Evolutionary conservation across 2,888 invertebrate species (phyloP).

Genomic region (Encarsia formosa): DNA sequence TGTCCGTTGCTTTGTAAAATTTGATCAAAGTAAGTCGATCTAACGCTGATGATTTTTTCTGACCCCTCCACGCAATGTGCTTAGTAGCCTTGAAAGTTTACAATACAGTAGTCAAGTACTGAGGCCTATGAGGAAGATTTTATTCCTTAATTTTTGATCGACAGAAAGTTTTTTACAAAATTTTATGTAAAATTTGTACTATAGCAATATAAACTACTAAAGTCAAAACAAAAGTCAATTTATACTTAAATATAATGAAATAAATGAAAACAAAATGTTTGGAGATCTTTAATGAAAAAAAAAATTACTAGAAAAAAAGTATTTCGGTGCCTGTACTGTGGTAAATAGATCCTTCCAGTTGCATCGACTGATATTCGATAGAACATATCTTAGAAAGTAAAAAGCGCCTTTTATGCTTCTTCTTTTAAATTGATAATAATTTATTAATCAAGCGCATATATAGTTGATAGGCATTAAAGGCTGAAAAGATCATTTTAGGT

Average conservation of each 20-base stretch:
- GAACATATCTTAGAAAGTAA: constrained; percentile 22
- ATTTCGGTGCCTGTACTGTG: constrained; percentile 23
- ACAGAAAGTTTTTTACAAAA: too few relatives aligned
- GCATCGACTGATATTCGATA: constrained; percentile 11
- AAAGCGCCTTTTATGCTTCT: constrained; percentile 3
- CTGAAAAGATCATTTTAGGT: not conserved
- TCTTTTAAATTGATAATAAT: constrained; percentile 7
- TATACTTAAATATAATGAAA: not conserved
- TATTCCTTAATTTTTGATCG: too few relatives aligned
- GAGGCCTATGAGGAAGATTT: too few relatives aligned
- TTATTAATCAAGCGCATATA: too few relatives aligned
- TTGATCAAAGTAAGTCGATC: too few relatives aligned
- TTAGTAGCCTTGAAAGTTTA: too few relatives aligned
- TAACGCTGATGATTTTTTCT: too few relatives aligned
- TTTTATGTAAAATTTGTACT: too few relatives aligned
- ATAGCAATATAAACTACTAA: too few relatives aligned
- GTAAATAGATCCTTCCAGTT: constrained; percentile 21
- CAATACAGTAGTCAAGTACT: too few relatives aligned
- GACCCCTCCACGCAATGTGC: too few relatives aligned
- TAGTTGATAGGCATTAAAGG: not conserved
- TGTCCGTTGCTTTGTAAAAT: too few relatives aligned
- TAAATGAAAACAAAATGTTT: not conserved
- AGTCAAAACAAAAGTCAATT: constrained; percentile 15
- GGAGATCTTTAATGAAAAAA: not conserved
- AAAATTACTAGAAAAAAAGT: constrained; percentile 15